Conservation (phyloP, 2,113 vertebrate genomes). For the Alaudala cheleensis region DNA sequence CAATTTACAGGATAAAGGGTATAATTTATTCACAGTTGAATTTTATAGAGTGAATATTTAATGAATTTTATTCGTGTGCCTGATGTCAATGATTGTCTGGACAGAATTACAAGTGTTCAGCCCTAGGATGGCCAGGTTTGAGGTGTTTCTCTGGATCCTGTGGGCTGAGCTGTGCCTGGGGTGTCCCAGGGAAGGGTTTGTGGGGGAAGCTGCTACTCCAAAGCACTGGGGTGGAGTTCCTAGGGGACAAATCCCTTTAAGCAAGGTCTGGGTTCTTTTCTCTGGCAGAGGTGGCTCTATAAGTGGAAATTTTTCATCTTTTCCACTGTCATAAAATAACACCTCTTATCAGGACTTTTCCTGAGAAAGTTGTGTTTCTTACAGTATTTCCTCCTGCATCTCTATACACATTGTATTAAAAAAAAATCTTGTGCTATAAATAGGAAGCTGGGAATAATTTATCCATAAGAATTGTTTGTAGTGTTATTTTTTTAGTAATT, state of each 20-base stretch:
- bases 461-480: background rate
- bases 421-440: background rate
- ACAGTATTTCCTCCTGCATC: background rate
- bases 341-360: background rate
- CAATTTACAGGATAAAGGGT: background rate
- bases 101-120: accelerated
- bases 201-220: background rate
- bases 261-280: background rate
- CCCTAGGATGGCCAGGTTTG: accelerated
- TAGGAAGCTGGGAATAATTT: background rate
- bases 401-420: background rate
- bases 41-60: background rate
- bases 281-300: background rate
- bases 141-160: background rate
- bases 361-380: background rate
- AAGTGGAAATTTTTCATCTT: background rate
- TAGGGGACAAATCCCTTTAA: background rate
- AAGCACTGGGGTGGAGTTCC: background rate
- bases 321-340: background rate
- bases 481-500: background rate
- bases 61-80: background rate
- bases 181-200: background rate
- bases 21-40: background rate
- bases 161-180: background rate
- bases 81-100: accelerated